A percentile compares a stretch with the other conserved stretches of the same genome.
These are phyloP conservation scores for Agrotis segetum DNA, from an alignment of 2,888 invertebrate genomes.

Conservation along the genomic window DNA sequence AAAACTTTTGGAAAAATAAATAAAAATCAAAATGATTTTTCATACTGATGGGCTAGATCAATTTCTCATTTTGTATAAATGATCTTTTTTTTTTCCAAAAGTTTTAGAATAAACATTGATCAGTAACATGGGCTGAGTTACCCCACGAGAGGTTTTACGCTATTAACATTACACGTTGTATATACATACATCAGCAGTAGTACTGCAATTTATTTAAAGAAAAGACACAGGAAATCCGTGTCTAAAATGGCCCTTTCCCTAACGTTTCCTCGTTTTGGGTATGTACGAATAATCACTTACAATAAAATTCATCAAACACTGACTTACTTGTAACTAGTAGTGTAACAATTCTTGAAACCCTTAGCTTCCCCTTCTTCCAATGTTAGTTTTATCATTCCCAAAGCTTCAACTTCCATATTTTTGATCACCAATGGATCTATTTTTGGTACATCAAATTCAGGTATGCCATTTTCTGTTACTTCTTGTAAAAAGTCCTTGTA, in stretches of 20 bases:
- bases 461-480: constrained; percentile 37
- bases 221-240: neutral
- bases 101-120: too few relatives aligned
- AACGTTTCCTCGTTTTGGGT: neutral
- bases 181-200: too few relatives aligned
- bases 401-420: neutral
- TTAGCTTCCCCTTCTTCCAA: constrained; percentile 32
- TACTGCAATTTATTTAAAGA: neutral
- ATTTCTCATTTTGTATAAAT: too few relatives aligned
- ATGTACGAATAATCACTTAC: neutral
- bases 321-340: constrained; percentile 39
- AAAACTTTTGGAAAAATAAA: too few relatives aligned
- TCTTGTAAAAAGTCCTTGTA: neutral
- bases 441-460: constrained; percentile 39
- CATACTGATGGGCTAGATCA: too few relatives aligned
- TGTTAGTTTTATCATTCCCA: constrained; percentile 39
- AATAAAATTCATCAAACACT: neutral
- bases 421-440: constrained; percentile 38
- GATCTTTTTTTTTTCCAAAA: too few relatives aligned
- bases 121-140: too few relatives aligned
- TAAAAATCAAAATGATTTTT: too few relatives aligned
- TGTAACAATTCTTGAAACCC: constrained; percentile 45
- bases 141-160: too few relatives aligned
- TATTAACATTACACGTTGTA: too few relatives aligned
- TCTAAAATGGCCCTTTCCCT: neutral